Evolutionary conservation across 2,113 vertebrate species (phyloP).

Genomic region (Bagarius yarrelli): DNA sequence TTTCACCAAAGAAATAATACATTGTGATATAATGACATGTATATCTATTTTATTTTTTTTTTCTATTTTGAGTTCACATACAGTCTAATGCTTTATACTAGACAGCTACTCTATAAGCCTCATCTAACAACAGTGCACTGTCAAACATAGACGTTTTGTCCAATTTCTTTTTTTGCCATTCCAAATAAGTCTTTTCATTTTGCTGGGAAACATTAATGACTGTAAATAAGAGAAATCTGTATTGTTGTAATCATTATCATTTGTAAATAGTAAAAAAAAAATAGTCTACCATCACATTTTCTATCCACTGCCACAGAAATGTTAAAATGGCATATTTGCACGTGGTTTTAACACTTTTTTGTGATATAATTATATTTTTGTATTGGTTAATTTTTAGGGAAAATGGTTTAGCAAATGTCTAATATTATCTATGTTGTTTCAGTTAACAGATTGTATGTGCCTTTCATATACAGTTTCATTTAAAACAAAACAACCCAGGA

Average conservation of each 20-base stretch:
- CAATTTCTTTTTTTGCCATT: conserved; percentile 24
- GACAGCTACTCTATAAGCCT: conserved; percentile 39
- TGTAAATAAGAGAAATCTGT: conserved; percentile 80
- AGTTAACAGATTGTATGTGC: conserved; percentile 49
- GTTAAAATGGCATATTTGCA: conserved; percentile 48
- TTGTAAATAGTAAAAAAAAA: conserved; percentile 73
- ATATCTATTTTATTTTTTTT: conserved; percentile 49
- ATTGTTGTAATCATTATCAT: conserved; percentile 71
- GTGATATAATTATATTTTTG: conserved; percentile 66
- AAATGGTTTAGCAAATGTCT: conserved; percentile 38
- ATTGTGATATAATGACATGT: conserved; percentile 48
- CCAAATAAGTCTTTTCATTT: conserved; percentile 35
- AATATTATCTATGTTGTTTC: conserved; percentile 18
- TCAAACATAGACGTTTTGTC: conserved; percentile 16
- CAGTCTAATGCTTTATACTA: conserved; percentile 25
- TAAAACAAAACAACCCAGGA: conserved; percentile 27
- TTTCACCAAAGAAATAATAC: conserved; percentile 81
- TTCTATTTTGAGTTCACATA: conserved; percentile 19
- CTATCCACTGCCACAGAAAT: conserved; percentile 64
- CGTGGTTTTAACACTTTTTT: conserved; percentile 41
- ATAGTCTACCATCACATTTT: conserved; percentile 43
- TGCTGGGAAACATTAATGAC: conserved; percentile 59
- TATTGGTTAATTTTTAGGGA: conserved; percentile 51
- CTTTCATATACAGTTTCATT: conserved; percentile 56
- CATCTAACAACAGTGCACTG: conserved; percentile 44